phyloP scores from a whole-genome alignment of 2,113 vertebrate genomes.

The Pomatorhinus ruficollis region DNA sequence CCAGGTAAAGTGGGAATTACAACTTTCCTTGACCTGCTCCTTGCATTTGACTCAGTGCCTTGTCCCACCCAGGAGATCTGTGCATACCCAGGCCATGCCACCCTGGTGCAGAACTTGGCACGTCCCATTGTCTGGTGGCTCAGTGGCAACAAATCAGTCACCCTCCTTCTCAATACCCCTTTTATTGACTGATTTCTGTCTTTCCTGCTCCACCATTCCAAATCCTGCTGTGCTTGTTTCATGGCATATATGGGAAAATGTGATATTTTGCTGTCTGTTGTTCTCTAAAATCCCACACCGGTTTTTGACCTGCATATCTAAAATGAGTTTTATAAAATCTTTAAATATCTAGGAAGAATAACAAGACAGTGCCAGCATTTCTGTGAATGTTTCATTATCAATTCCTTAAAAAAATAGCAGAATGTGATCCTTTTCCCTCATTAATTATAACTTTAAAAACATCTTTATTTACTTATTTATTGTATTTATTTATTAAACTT shows the following conservation, averaged over 20 bases:
- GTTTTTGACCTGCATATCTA: neutral
- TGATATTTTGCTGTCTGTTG: neutral
- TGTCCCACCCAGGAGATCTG: neutral
- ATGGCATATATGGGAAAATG: neutral
- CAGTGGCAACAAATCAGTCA: neutral
- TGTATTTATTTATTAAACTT: neutral
- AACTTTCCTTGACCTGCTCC: neutral
- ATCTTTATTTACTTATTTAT: neutral
- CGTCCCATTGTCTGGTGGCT: neutral
- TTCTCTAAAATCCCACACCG: neutral
- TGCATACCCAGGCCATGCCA: neutral
- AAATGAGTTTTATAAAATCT: neutral
- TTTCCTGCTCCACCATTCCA: neutral
- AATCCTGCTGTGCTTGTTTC: neutral
- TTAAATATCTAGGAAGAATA: neutral
- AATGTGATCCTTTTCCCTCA: neutral
- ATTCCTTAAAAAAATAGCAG: neutral
- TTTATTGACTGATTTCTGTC: neutral
- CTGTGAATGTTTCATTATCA: neutral
- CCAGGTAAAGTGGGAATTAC: neutral
- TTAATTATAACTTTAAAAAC: neutral
- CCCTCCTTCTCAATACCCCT: neutral
- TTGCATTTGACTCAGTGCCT: neutral
- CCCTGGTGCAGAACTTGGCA: neutral
- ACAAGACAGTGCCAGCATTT: neutral